Evolutionary conservation across 2,113 vertebrate genomes (phyloP), one percentile per base, ranked within the genome.

Genomic region (Heterochromis multidens): DNA sequence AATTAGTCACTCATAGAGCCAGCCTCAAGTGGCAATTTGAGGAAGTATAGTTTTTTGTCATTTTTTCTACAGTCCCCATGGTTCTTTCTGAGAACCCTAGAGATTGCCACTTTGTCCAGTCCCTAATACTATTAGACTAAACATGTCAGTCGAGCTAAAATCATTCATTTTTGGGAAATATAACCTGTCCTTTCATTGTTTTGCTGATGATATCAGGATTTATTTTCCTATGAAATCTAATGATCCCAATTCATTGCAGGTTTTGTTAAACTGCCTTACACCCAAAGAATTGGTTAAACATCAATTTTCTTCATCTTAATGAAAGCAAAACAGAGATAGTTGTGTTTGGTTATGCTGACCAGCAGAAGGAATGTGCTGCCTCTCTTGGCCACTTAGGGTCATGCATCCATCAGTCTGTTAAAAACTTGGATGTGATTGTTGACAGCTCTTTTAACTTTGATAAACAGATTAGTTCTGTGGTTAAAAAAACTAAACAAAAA

Each of bases 301-400:
- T 43, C 0, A 6, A 25, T 67, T 43, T 43, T 25, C n/a, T 25
- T 25, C 23, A 67, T 67, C 40, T 67, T 40, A 67, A 43, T 67
- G 63, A 67, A 43, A 43, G 25, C 13, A 67, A 67, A 67, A 67
- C 63, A 25, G 35, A 67, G 63, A 67, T 67, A 43, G n/a, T 67
- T 43, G 40, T 67, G 35, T 67, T 67, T 67, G 63, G 63, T 67
- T 67, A 35, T 67, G 4, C n/a, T 25, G 63, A 67, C 11, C 37
- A 67, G 63, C 13, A 43, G 37, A 9, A 67, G n/a, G 63, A 40
- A n/a, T 67, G n/a, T 65, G 12, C 16, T 67, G 40, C 35, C 62
- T 67, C 31, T 33, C 31, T 33, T 33, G 31, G 31, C 3, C 31
- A 33, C 31, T 6, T 33, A 33, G 31, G 35, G 35, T 65, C 2